Conservation (phyloP, 2,888 invertebrate species). For the Athripsodes cinereus region DNA sequence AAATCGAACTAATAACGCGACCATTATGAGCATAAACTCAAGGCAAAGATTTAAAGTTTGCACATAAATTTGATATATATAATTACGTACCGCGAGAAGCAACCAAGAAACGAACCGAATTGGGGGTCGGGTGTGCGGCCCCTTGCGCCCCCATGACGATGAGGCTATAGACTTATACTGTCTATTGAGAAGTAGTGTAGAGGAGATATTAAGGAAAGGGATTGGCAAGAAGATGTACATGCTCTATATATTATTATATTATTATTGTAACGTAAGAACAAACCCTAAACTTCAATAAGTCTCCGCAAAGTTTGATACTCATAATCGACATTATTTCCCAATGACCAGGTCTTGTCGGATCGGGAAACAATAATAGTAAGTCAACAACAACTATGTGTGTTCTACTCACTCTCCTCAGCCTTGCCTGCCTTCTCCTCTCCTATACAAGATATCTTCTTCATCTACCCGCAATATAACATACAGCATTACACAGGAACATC, state of each 20-base stretch:
- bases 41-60: conserved; percentile 29
- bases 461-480: too few species aligned
- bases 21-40: conserved; percentile 28
- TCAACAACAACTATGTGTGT: not conserved
- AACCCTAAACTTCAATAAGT: conserved; percentile 27
- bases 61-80: conserved; percentile 29
- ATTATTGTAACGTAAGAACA: conserved; percentile 17
- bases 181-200: too few species aligned
- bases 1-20: conserved; percentile 28
- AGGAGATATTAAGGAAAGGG: conserved; percentile 21
- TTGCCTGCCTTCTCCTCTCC: too few species aligned
- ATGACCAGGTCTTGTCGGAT: conserved; percentile 15
- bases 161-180: too few species aligned
- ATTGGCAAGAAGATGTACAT: conserved; percentile 26
- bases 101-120: conserved; percentile 25
- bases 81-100: conserved; percentile 27
- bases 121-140: conserved; percentile 9
- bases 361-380: conserved; percentile 13
- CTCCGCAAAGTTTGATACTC: conserved; percentile 26
- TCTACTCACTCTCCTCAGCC: too few species aligned
- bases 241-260: conserved; percentile 23
- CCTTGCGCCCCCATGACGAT: conserved; percentile 1
- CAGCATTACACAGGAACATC: too few species aligned
- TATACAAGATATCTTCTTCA: too few species aligned
- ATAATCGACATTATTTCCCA: conserved; percentile 20